Evolutionary conservation across 2,797 vertebrate genomes (phyloP).

Genomic region (Fundulus diaphanus): DNA sequence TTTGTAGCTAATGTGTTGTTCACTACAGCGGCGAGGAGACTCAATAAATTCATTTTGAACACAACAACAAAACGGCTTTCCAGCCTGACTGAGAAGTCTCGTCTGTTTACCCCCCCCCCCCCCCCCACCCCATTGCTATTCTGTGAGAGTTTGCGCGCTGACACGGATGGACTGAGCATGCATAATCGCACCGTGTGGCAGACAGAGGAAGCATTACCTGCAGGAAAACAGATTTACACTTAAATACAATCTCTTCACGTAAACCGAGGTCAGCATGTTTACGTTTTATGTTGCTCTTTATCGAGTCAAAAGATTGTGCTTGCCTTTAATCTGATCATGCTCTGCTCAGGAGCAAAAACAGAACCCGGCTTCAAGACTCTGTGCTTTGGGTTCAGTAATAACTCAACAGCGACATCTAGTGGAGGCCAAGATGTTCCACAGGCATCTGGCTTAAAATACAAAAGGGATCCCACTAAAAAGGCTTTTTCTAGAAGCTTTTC

Average conservation of each 20-base stretch:
- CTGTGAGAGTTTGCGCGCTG: constrained; percentile 52
- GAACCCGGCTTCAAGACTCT: neutral
- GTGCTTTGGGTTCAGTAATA: constrained; percentile 1
- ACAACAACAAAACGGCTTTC: constrained; percentile 87
- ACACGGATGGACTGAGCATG: constrained; percentile 40
- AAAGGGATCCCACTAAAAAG: neutral
- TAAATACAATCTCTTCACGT: constrained; percentile 7
- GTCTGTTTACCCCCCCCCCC: constrained; percentile 36
- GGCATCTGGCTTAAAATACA: neutral
- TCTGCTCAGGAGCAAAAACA: constrained; percentile 37
- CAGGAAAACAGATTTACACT: constrained; percentile 42
- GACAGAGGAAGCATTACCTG: constrained; percentile 22
- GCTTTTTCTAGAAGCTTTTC: neutral
- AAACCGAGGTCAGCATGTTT: constrained; percentile 13
- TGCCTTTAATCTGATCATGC: neutral
- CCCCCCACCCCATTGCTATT: constrained; percentile 66
- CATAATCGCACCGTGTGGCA: constrained; percentile 57
- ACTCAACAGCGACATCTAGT: constrained; percentile 66
- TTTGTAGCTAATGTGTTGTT: constrained; percentile 93
- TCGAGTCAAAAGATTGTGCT: neutral
- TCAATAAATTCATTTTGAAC: constrained; percentile 91
- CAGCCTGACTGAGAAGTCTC: constrained; percentile 57
- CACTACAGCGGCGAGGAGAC: constrained; percentile 78
- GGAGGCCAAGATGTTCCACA: constrained; percentile 18
- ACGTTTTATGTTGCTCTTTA: constrained; percentile 23